Percentiles rank a stretch among this genome's conserved stretches.
phyloP scores from a whole-genome alignment of 2,797 vertebrate species.

The Falco berigora region DNA sequence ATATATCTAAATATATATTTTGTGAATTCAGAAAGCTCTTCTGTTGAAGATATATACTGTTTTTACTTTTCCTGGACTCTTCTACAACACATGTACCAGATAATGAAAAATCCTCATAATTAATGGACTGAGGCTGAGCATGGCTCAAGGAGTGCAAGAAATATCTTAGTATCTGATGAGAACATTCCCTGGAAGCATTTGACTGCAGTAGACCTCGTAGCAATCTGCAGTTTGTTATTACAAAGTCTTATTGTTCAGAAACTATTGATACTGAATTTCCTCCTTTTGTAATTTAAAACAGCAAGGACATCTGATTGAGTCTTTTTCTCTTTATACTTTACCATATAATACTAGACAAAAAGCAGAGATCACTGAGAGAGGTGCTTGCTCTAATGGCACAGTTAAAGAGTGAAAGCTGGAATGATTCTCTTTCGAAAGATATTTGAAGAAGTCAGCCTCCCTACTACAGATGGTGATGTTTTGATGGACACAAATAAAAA shows the following conservation, averaged over 20 bases:
- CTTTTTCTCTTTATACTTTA: not conserved
- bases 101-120: not conserved
- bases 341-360: not conserved
- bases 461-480: not conserved
- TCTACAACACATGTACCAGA: not conserved
- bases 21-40: not conserved
- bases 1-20: not conserved
- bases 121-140: not conserved
- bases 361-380: not conserved
- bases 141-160: not conserved
- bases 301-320: not conserved
- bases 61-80: not conserved
- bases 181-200: not conserved
- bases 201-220: not conserved
- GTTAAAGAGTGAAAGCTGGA: conserved; percentile 23
- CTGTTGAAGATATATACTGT: not conserved
- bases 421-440: conserved; percentile 2
- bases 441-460: conserved; percentile 17
- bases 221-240: not conserved
- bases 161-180: not conserved
- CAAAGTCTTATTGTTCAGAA: not conserved
- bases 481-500: not conserved
- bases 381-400: not conserved
- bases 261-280: not conserved
- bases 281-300: conserved; percentile 8